Percentiles rank a stretch among this genome's conserved stretches.
Evolutionary conservation across 2,113 vertebrate species (phyloP).

Genomic region (Oreochromis aureus): DNA sequence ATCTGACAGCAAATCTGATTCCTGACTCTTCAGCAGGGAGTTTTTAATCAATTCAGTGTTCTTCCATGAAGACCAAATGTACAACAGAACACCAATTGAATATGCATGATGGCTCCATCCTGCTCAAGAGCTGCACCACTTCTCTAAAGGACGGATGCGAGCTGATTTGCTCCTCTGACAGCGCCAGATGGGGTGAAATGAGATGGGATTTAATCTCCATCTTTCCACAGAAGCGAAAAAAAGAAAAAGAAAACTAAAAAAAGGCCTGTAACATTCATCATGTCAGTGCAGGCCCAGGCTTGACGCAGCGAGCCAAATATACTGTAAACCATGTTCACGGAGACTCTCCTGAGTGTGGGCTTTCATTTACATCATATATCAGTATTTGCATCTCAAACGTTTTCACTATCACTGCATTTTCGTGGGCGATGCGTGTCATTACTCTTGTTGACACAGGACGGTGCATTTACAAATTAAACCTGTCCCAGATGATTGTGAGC

Average conservation of each 20-base stretch:
- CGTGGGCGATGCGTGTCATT: not conserved
- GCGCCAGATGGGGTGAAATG: constrained; percentile 39
- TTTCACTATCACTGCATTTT: not conserved
- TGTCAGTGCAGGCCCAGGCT: constrained; percentile 43
- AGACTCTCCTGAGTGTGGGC: not conserved
- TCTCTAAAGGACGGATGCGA: constrained; percentile 1
- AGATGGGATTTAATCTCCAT: constrained; percentile 40
- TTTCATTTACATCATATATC: not conserved
- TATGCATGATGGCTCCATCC: constrained; percentile 37
- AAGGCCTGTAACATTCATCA: constrained; percentile 18
- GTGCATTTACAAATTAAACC: constrained; percentile 51
- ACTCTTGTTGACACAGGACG: constrained; percentile 26
- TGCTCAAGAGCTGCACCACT: constrained; percentile 20
- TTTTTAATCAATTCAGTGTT: not conserved
- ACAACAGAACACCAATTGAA: not conserved
- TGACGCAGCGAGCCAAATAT: constrained; percentile 41
- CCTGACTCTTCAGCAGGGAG: not conserved
- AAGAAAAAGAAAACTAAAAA: not conserved
- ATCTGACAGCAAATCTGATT: not conserved
- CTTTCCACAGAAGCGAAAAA: constrained; percentile 5
- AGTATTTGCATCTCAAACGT: not conserved
- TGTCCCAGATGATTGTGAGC: constrained; percentile 19
- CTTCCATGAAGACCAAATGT: not conserved
- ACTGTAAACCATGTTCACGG: not conserved
- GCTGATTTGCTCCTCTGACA: constrained; percentile 37